Conservation (phyloP, 1,140 invertebrate species). For the Cardiocondyla obscurior region DNA sequence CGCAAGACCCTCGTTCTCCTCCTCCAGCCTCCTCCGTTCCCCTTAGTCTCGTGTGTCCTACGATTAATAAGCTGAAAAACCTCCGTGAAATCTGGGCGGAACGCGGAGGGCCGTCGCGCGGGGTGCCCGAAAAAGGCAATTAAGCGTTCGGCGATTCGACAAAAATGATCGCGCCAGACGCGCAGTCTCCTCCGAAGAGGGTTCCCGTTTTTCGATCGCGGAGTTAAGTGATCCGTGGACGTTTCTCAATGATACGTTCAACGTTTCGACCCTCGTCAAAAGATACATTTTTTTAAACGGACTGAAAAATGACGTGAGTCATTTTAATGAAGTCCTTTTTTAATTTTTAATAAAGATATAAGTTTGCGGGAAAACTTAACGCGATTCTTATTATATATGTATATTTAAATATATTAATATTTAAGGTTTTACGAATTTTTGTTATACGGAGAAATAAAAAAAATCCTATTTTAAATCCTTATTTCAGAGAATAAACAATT, state of each 20-base stretch:
- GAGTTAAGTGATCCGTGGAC: not conserved
- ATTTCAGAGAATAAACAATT: conserved; percentile 27
- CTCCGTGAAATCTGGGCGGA: conserved; percentile 39
- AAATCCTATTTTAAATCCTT: not conserved
- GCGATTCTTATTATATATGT: not conserved
- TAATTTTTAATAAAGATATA: not conserved
- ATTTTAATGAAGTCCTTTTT: not conserved
- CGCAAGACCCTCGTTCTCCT: conserved; percentile 37
- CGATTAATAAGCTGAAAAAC: conserved; percentile 52
- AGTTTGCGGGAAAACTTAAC: not conserved
- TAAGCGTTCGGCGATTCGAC: conserved; percentile 56
- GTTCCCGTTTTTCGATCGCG: conserved; percentile 19
- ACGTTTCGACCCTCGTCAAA: not conserved
- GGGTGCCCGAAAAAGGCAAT: conserved; percentile 65
- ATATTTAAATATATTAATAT: not conserved
- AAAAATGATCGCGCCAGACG: conserved; percentile 66
- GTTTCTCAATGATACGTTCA: conserved; percentile 1
- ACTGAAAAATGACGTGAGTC: not conserved
- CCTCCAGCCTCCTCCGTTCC: conserved; percentile 34
- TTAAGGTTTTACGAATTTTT: not conserved
- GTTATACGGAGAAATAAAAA: not conserved
- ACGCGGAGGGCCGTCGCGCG: not conserved
- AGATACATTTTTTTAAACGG: not conserved
- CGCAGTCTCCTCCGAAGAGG: conserved; percentile 69
- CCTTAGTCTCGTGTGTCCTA: conserved; percentile 27